A percentile compares a stretch with the other conserved stretches of the same genome.
Conservation (phyloP, 2,113 vertebrate genomes). For the Barnardius zonarius region DNA sequence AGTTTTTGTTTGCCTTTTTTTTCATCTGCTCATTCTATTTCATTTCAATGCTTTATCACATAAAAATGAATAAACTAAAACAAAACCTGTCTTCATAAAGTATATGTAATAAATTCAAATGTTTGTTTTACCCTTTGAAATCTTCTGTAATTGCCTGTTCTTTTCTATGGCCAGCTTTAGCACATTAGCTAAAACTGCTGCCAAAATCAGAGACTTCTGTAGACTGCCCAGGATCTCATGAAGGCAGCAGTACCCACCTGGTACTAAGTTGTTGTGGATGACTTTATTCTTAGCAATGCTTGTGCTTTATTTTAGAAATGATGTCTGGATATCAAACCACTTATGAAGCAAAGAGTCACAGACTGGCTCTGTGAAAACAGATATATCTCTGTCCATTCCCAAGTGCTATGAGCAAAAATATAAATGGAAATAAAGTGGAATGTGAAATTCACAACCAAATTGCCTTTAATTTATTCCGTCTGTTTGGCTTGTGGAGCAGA, state of each 20-base stretch:
- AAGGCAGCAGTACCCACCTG: neutral
- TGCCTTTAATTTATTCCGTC: constrained; percentile 22
- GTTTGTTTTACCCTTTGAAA: neutral
- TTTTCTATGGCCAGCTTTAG: neutral
- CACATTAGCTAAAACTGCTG: neutral
- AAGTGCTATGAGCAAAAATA: neutral
- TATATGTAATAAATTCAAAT: neutral
- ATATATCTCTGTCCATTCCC: neutral
- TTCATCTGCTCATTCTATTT: neutral
- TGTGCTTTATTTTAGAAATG: neutral
- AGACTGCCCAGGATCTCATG: neutral
- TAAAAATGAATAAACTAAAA: neutral
- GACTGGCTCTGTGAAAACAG: neutral
- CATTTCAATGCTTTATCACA: neutral
- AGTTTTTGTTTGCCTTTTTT: neutral
- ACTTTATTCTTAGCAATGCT: neutral
- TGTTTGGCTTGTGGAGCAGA: neutral
- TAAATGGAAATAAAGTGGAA: constrained; percentile 1
- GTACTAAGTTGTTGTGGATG: neutral
- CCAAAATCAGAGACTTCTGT: neutral
- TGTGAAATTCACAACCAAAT: neutral
- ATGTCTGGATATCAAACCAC: neutral
- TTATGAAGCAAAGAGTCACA: neutral
- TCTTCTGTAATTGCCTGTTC: neutral
- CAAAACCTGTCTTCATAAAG: neutral